Evolutionary conservation across 2,113 vertebrate genomes (phyloP).

Genomic region (Cyanistes caeruleus): DNA sequence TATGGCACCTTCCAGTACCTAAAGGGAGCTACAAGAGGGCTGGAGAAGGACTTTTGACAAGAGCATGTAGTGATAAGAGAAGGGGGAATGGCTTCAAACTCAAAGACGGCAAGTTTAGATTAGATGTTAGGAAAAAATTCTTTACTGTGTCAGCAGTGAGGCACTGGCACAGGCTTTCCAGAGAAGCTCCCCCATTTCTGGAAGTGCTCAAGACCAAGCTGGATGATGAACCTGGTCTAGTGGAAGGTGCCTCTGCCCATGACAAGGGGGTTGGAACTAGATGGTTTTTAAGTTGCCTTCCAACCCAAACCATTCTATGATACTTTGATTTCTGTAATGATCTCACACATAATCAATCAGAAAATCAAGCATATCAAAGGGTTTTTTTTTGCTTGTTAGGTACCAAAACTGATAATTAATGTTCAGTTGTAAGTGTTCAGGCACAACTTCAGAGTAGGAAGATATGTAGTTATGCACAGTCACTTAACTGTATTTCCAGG

Average conservation of each 20-base stretch:
- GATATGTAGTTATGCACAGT: neutral
- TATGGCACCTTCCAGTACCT: neutral
- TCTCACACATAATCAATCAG: neutral
- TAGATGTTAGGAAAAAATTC: neutral
- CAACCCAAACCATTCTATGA: neutral
- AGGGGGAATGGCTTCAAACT: neutral
- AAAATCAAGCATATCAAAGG: neutral
- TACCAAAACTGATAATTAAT: neutral
- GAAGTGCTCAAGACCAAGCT: neutral
- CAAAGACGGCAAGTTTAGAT: neutral
- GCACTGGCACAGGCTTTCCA: neutral
- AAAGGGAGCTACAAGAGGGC: neutral
- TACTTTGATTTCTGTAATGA: neutral
- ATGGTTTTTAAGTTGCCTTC: neutral
- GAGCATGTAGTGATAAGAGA: neutral
- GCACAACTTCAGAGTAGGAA: neutral
- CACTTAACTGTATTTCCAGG: neutral
- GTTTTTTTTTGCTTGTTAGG: neutral
- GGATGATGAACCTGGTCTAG: neutral
- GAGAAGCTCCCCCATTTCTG: neutral
- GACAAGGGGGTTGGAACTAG: neutral
- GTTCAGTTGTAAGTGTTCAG: neutral
- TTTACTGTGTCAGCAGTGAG: neutral
- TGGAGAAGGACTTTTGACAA: neutral
- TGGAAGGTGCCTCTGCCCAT: neutral